Evolutionary conservation across 1,140 invertebrate genomes (phyloP).

Genomic region (Zaprionus inermis): DNA sequence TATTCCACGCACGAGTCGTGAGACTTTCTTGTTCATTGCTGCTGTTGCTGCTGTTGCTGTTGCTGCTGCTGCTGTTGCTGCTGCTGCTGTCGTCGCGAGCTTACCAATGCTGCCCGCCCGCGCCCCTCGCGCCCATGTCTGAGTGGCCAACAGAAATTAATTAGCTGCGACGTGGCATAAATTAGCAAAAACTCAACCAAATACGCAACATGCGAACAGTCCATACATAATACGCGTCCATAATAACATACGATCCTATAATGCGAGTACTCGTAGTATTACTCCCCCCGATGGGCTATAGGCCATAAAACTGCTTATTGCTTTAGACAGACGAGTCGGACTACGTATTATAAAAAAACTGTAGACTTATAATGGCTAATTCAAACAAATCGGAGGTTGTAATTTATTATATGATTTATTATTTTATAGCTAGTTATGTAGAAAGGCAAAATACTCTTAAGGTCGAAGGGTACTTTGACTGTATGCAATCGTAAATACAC

Average conservation of each 20-base stretch:
- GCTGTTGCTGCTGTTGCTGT: conserved; percentile 16
- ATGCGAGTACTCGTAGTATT: background rate
- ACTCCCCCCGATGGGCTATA: background rate
- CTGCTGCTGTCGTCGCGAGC: conserved; percentile 27
- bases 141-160: conserved; percentile 72
- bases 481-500: too few species aligned
- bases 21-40: conserved; percentile 64
- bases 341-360: background rate
- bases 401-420: too few species aligned
- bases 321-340: background rate
- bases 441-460: too few species aligned
- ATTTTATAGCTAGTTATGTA: too few species aligned
- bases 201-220: conserved; percentile 2
- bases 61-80: conserved; percentile 23
- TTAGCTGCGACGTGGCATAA: conserved; percentile 75
- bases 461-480: too few species aligned
- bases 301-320: conserved; percentile 3
- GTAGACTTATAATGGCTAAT: background rate
- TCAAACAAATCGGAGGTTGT: too few species aligned
- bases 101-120: conserved; percentile 34
- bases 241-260: background rate
- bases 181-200: conserved; percentile 58
- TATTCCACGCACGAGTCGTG: conserved; percentile 61
- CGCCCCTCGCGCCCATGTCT: conserved; percentile 27
- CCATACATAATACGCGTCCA: conserved; percentile 15